Percentiles rank a stretch among this genome's conserved stretches.
These are phyloP conservation scores for Mercenaria mercenaria DNA, from an alignment of 1,140 invertebrate genomes.

Conservation along the genomic window DNA sequence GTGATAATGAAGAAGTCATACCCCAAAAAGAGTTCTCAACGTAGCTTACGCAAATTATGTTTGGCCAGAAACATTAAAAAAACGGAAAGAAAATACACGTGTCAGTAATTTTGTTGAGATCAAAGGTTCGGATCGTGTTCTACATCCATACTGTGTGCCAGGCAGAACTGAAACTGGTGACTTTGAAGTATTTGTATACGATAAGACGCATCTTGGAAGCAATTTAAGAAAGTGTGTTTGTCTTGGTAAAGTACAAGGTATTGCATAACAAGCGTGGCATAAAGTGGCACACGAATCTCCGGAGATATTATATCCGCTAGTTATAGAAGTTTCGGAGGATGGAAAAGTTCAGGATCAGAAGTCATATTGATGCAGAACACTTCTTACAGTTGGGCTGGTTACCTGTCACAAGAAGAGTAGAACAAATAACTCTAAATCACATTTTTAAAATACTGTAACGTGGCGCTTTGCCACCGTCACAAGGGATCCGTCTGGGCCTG, in stretches of 20 bases:
- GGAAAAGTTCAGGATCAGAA: constrained; percentile 10
- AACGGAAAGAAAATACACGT: neutral
- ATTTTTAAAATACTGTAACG: too few species aligned
- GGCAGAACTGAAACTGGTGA: neutral
- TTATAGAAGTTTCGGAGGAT: constrained; percentile 22
- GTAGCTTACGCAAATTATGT: neutral
- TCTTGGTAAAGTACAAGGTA: constrained; percentile 24
- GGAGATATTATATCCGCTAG: neutral
- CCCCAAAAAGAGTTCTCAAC: neutral
- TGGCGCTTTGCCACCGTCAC: too few species aligned
- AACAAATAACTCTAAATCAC: too few species aligned
- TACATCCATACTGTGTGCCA: constrained; percentile 2
- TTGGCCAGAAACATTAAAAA: neutral
- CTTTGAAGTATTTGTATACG: constrained; percentile 17
- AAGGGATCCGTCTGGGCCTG: too few species aligned
- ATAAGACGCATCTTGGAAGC: constrained; percentile 40
- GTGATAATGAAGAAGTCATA: neutral
- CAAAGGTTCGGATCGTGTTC: neutral
- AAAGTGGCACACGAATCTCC: neutral
- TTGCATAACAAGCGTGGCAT: constrained; percentile 11
- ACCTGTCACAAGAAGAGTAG: too few species aligned
- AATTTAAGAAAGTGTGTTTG: constrained; percentile 30
- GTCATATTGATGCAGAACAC: too few species aligned
- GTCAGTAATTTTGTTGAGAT: neutral
- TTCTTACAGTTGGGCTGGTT: too few species aligned